Base-by-base conservation (phyloP, 2,113 vertebrate genomes). In the Macroglossus sobrinus region DNA sequence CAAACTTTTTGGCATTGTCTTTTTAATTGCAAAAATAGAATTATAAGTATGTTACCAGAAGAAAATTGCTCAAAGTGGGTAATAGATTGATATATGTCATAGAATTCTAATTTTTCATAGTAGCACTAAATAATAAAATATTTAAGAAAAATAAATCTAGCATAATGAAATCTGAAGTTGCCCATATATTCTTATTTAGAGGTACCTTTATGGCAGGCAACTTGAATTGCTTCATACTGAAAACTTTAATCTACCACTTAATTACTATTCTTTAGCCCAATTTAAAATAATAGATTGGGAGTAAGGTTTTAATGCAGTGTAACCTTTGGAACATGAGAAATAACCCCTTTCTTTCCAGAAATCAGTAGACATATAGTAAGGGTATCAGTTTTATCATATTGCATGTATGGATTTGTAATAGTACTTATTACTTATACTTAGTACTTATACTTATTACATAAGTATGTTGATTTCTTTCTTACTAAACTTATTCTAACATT, bases 271-370 rank as follows among this genome's bases (percentile, higher is more conserved):
- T 98, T 98, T 98, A 99, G 97, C 94, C 90, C 98, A 98, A 97
- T 98, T 98, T 98, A 98, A 98, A 98, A 88, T 98, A 98, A 98
- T 98, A 98, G 96, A 98, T 98, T 97, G 94, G 97, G 98, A 98
- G 97, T 98, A 97, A 98, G 96, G 97, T 97, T 96, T 98, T 98
- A 99, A 98, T 98, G 98, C 97, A 97, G 96, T 98, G 97, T 98
- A 98, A 98, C 98, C 98, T 98, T 98, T 98, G 98, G 98, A 98
- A 98, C 98, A 97, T 98, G 98, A 98, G 97, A 98, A 98, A 98
- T 98, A 98, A 98, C 97, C 97, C 97, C 94, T 96, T 98, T 98
- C 66, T 94, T 81, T 97, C 95, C 57, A 95, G 97, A 97, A 98
- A 87, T 97, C 84, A 87, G 93, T 96, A 79, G 97, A 96, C 82